Base-by-base conservation (phyloP, 1,140 invertebrate species). In the Odontomachus brunneus region DNA sequence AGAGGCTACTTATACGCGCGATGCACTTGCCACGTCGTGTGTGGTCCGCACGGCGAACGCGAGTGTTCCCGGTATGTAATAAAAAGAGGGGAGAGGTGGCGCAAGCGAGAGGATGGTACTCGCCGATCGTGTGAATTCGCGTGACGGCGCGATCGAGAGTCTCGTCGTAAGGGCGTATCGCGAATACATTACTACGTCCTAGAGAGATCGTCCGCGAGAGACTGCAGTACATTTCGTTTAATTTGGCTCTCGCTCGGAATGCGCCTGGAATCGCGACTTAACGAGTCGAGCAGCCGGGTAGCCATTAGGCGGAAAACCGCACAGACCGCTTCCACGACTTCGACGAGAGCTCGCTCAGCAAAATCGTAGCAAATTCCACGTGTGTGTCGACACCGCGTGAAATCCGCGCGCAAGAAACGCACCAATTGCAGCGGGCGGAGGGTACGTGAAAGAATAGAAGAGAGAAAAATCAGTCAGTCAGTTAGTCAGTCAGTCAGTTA, bases 1-100 rank as follows among this genome's bases (percentile, higher is more conserved):
- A 89, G 84, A 88, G 81, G 88, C 89, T 84, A 89, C 88, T 89
- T 89, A 82, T 44, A 11, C 9, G 38, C 38, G 38, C 88, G 88
- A 84, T 71, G 73, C 88, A 89, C 88, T 89, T 85, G 86, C 73
- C 57, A 57, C 76, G 51, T 67, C 67, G 53, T 82, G 83, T 84
- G 88, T 89, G 88, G 87, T 84, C 88, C 67, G 48, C 24, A 24
- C 19, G 26, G 22, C 51, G 62, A 48, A 55, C 82, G 75, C 67
- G 57, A 81, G 60, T 22, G 49, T 24, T 44, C 26, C 60, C 15
- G 38, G 49, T 69, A 24, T 44, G 29, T 12, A 51, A 60, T 48
- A 62, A 48, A 53, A 55, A 12, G 14, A 51, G n/a, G n/a, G n/a
- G n/a, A 82, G 51, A 51, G 69, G 74, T 59, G 74, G 29, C 69